phyloP scores from a whole-genome alignment of 2,888 invertebrate species.

The Muscina levida region DNA sequence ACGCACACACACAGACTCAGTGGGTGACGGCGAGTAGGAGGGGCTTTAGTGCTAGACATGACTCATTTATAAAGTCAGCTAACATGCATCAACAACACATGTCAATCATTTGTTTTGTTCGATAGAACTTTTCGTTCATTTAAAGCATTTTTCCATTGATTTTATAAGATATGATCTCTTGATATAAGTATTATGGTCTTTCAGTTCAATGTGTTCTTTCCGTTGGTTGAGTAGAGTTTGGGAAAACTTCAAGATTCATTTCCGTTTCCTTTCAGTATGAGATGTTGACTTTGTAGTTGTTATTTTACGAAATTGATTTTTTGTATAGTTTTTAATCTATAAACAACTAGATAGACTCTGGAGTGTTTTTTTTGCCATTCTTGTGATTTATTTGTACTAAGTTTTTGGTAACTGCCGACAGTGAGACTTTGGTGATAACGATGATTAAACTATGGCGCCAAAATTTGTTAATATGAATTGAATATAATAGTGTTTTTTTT shows the following conservation, averaged over 20 bases:
- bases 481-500: conserved; percentile 42
- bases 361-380: neutral
- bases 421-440: conserved; percentile 14
- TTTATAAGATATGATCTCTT: conserved; percentile 56
- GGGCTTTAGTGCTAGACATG: conserved; percentile 18
- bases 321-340: conserved; percentile 26
- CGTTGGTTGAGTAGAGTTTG: conserved; percentile 24
- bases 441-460: conserved; percentile 53
- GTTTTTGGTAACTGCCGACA: conserved; percentile 23
- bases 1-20: too few relatives aligned
- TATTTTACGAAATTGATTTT: conserved; percentile 24
- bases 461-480: conserved; percentile 56
- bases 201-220: neutral
- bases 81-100: conserved; percentile 69
- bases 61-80: conserved; percentile 43
- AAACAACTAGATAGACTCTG: neutral
- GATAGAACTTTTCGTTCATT: conserved; percentile 18
- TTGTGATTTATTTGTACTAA: conserved; percentile 31
- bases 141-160: conserved; percentile 47
- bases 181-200: conserved; percentile 35
- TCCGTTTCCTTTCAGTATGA: conserved; percentile 60
- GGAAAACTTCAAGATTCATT: conserved; percentile 64
- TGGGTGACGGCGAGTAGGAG: neutral
- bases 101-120: conserved; percentile 75
- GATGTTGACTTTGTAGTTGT: conserved; percentile 28